phyloP scores from a whole-genome alignment of 1,140 invertebrate genomes.

The Delia radicum region DNA sequence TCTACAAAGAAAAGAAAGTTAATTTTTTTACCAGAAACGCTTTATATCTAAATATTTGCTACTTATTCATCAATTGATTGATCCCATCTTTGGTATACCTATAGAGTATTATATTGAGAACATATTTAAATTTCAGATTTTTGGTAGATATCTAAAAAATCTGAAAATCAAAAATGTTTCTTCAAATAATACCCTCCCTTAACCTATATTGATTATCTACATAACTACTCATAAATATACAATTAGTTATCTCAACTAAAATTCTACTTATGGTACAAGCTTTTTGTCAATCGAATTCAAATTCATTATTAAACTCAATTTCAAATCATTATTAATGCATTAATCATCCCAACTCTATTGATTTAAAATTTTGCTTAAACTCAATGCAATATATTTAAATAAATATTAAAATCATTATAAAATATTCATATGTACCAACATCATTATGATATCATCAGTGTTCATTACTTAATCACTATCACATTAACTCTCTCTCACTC shows the following conservation, averaged over 20 bases:
- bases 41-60: conserved; percentile 13
- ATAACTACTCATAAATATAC: too few relatives aligned
- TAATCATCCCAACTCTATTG: background rate
- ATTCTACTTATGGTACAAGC: conserved; percentile 20
- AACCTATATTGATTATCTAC: too few relatives aligned
- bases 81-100: background rate
- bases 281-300: conserved; percentile 16
- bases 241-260: background rate
- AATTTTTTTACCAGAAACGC: conserved; percentile 1
- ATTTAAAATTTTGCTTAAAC: too few relatives aligned
- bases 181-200: too few relatives aligned
- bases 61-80: background rate
- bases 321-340: too few relatives aligned
- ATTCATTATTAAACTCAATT: background rate
- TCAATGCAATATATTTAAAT: too few relatives aligned
- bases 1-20: conserved; percentile 5
- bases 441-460: too few relatives aligned
- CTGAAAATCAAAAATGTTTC: too few relatives aligned
- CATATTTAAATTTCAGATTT: background rate
- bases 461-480: too few relatives aligned
- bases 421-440: too few relatives aligned
- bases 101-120: background rate
- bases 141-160: background rate
- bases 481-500: background rate
- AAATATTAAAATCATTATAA: too few relatives aligned